Evolutionary conservation across 2,888 invertebrate genomes (phyloP).

Genomic region (Synergus laeviventris): DNA sequence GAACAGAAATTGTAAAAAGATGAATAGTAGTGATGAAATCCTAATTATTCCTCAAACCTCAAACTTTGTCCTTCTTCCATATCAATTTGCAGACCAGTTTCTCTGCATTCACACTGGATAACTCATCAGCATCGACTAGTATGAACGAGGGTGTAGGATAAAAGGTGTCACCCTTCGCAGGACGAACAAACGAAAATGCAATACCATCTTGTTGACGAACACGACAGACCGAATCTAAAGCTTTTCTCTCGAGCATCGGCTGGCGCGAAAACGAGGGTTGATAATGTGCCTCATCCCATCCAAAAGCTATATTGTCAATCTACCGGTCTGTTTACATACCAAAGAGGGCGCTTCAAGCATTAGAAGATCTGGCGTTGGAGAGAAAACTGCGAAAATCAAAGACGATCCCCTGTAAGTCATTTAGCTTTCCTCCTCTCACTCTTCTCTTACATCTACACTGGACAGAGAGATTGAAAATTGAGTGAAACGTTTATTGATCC

Average conservation of each 20-base stretch:
- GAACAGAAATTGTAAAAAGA: neutral
- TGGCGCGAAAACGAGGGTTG: slow-evolving; percentile 35
- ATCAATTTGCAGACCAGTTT: slow-evolving; percentile 24
- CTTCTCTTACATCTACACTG: slow-evolving; percentile 14
- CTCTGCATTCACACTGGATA: slow-evolving; percentile 1
- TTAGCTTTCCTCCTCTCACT: neutral
- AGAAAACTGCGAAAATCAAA: slow-evolving; percentile 33
- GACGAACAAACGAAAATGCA: slow-evolving; percentile 13
- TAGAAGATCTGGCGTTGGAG: slow-evolving; percentile 25
- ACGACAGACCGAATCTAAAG: slow-evolving; percentile 27
- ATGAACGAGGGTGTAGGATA: slow-evolving; percentile 27
- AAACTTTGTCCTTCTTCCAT: neutral
- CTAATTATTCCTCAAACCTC: neutral
- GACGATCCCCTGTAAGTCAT: neutral
- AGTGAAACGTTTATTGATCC: neutral
- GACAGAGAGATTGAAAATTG: slow-evolving; percentile 13
- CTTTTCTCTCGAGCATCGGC: slow-evolving; percentile 26
- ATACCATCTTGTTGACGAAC: slow-evolving; percentile 31
- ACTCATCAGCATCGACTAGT: slow-evolving; percentile 34
- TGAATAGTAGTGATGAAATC: neutral
- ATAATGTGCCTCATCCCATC: slow-evolving; percentile 27
- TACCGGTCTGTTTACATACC: slow-evolving; percentile 40
- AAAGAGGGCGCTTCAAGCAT: slow-evolving; percentile 17
- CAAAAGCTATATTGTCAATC: slow-evolving; percentile 38
- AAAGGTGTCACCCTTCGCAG: slow-evolving; percentile 23